phyloP scores from a whole-genome alignment of 2,888 invertebrate species.

The Dicycla oo region DNA sequence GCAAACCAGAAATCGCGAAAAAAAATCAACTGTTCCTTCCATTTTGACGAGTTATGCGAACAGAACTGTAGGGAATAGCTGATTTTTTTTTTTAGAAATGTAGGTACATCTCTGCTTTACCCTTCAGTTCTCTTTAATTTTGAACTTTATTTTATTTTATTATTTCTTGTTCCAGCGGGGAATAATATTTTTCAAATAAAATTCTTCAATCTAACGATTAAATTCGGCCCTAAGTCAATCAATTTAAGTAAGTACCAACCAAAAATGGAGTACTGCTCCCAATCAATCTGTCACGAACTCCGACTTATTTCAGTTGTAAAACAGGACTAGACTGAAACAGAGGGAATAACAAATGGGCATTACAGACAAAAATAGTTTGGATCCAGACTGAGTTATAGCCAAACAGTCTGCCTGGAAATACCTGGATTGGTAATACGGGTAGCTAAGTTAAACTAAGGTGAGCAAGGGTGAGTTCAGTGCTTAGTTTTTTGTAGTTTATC shows the following conservation, averaged over 20 bases:
- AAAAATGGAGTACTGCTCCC: slow-evolving; percentile 15
- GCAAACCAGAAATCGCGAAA: too few species aligned
- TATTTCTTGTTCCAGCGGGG: too few species aligned
- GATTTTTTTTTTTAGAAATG: too few species aligned
- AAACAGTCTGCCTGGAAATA: slow-evolving; percentile 49
- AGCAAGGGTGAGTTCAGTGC: background rate
- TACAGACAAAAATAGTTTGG: slow-evolving; percentile 51
- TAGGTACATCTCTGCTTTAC: too few species aligned
- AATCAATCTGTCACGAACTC: slow-evolving; percentile 41
- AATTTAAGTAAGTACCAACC: background rate
- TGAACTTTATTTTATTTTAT: too few species aligned
- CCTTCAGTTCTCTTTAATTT: too few species aligned
- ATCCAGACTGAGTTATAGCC: slow-evolving; percentile 56
- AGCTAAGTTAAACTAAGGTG: slow-evolving; percentile 10
- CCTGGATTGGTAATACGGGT: slow-evolving; percentile 9
- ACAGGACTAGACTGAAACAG: slow-evolving; percentile 38
- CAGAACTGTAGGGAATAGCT: too few species aligned
- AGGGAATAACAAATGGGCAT: slow-evolving; percentile 53
- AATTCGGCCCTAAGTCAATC: background rate
- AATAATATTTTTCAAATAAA: too few species aligned
- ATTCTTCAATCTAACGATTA: background rate
- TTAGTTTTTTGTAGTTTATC: background rate
- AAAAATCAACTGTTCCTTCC: too few species aligned
- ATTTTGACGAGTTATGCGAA: too few species aligned
- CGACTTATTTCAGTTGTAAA: slow-evolving; percentile 41